These are phyloP conservation scores for Agonum fuliginosum DNA, from an alignment of 2,888 invertebrate genomes.

Conservation along the genomic window DNA sequence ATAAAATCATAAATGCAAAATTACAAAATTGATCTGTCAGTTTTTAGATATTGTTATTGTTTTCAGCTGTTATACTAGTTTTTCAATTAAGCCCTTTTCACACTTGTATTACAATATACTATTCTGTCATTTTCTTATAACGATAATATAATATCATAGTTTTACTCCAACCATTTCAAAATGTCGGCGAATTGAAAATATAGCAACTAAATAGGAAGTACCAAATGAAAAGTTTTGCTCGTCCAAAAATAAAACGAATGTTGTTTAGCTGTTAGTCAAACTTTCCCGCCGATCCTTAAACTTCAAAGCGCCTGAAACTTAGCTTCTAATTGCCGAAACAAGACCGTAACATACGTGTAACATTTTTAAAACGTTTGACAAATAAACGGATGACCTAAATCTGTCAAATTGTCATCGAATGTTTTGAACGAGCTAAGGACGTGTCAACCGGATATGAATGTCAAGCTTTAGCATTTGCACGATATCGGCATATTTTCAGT, in stretches of 20 bases:
- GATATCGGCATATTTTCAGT: neutral
- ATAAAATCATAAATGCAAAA: too few species aligned
- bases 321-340: neutral
- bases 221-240: neutral
- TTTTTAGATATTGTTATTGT: too few species aligned
- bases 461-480: neutral
- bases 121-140: too few species aligned
- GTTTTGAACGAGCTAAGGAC: neutral
- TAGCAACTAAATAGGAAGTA: neutral
- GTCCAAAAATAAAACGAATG: neutral
- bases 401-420: constrained; percentile 21
- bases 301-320: neutral
- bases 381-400: constrained; percentile 10
- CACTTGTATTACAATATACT: too few species aligned
- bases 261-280: neutral
- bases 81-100: too few species aligned
- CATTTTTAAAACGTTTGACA: neutral
- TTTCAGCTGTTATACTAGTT: too few species aligned
- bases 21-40: too few species aligned
- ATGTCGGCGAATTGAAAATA: neutral
- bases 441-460: constrained; percentile 16
- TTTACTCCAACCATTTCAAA: too few species aligned
- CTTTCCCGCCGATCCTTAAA: neutral
- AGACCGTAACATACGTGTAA: neutral
- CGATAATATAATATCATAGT: too few species aligned